Percentiles rank a stretch among this genome's conserved stretches.
phyloP scores from a whole-genome alignment of 2,888 invertebrate species.

The Harpagoxenus sublaevis region DNA sequence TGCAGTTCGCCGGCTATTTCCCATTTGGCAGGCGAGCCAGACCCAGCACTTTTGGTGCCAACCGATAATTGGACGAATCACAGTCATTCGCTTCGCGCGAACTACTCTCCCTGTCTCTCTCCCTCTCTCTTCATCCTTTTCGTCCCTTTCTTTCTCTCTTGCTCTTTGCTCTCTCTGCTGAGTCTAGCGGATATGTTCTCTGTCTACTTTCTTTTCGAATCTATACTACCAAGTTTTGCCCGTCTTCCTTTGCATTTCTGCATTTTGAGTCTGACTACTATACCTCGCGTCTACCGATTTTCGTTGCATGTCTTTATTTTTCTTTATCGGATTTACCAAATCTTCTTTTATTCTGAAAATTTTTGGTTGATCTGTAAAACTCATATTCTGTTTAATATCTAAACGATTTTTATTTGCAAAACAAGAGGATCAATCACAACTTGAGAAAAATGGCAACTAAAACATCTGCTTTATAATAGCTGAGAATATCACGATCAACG shows the following conservation, averaged over 20 bases:
- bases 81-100: conserved; percentile 83
- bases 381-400: not conserved
- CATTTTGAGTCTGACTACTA: conserved; percentile 20
- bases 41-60: conserved; percentile 85
- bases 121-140: not conserved
- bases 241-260: conserved; percentile 8
- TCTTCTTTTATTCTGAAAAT: not conserved
- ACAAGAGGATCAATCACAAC: not conserved
- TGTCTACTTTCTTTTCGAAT: conserved; percentile 22
- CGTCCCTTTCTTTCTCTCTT: not conserved
- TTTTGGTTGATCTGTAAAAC: not conserved
- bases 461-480: not conserved
- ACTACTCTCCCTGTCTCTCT: conserved; percentile 63
- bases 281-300: conserved; percentile 29
- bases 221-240: not conserved
- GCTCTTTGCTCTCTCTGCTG: conserved; percentile 11
- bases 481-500: not conserved
- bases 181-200: conserved; percentile 3
- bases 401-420: not conserved
- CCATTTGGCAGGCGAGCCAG: conserved; percentile 84
- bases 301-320: not conserved
- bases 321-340: not conserved
- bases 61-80: conserved; percentile 85
- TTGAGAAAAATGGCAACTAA: not conserved
- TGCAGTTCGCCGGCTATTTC: conserved; percentile 82